Evolutionary conservation across 2,888 invertebrate genomes (phyloP).

Genomic region (Drosophila dives): DNA sequence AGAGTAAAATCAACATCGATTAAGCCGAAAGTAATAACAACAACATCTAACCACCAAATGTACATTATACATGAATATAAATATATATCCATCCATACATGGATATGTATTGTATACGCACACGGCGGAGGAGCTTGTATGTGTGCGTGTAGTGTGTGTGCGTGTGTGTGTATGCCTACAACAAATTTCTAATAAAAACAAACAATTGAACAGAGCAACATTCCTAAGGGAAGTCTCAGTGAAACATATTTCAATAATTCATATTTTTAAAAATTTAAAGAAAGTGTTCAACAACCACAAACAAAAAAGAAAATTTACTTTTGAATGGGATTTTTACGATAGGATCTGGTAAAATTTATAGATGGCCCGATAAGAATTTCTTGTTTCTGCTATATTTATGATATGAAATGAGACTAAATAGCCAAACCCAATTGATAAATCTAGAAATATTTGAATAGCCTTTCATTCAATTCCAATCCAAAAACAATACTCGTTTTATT

Average conservation of each 20-base stretch:
- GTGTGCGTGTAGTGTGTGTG: conserved; percentile 12
- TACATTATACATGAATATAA: conserved; percentile 31
- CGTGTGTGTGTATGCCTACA: conserved; percentile 6
- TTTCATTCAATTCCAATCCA: conserved; percentile 41
- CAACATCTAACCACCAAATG: conserved; percentile 22
- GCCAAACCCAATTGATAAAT: background rate
- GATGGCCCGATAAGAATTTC: background rate
- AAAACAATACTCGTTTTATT: conserved; percentile 68
- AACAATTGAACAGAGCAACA: conserved; percentile 23
- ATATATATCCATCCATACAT: conserved; percentile 9
- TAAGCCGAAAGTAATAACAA: conserved; percentile 16
- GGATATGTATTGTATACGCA: conserved; percentile 4
- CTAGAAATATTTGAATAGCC: background rate
- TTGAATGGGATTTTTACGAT: background rate
- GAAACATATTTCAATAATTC: conserved; percentile 39
- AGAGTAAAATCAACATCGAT: conserved; percentile 48
- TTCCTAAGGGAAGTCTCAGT: conserved; percentile 12
- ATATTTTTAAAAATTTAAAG: conserved; percentile 28
- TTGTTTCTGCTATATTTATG: background rate
- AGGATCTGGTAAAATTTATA: background rate
- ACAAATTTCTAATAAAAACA: background rate
- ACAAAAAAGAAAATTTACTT: background rate
- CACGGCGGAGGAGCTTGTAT: background rate
- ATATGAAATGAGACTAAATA: background rate
- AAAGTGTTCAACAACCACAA: conserved; percentile 6